Base-by-base conservation (phyloP, 2,888 invertebrate species). In the Camponotus fellah region DNA sequence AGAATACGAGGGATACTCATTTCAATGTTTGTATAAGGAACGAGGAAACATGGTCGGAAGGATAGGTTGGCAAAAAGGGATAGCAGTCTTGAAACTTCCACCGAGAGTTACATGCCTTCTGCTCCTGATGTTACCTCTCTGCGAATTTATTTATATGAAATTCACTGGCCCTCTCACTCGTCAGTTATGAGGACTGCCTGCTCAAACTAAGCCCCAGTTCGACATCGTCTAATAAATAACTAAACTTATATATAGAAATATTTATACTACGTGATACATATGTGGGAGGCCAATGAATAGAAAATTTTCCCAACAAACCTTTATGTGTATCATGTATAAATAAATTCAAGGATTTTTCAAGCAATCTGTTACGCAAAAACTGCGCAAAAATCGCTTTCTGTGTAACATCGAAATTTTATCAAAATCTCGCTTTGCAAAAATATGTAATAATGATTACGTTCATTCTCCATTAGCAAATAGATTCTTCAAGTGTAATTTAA, bases 41-140 rank as follows among this genome's bases (percentile, higher is more conserved):
- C 64, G 14, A 6, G 34, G n/a, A 46, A 75, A 49, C 75, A 21
- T 46, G 9, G 64, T 62, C 46, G 64, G 46, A 64, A 75, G 65
- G 46, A 3, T 64, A 64, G 21, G 75, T 46, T 64, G 17, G 21
- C 65, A 65, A 75, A 75, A 75, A 75, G 75, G 34, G n/a, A 64
- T 43, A 32, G n/a, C 43, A 46, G 46, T 34, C 34, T 46, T 65
- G 64, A 65, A 75, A 10, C 34, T 75, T 46, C 34, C 58, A n/a
- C n/a, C 46, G 43, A 46, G 46, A 9, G 32, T 64, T 75, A 64
- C 34, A 75, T 75, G 3, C 34, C 4, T 14, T 74, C 43, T 34
- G 34, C 34, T 62, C 65, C 49, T 49, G 17, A 49, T 49, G 17
- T 5, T n/a, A 49, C 14, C n/a, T 49, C 34, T 65, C 66, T 34